Conservation (phyloP, 2,888 invertebrate species). For the Drosophila greeni region DNA sequence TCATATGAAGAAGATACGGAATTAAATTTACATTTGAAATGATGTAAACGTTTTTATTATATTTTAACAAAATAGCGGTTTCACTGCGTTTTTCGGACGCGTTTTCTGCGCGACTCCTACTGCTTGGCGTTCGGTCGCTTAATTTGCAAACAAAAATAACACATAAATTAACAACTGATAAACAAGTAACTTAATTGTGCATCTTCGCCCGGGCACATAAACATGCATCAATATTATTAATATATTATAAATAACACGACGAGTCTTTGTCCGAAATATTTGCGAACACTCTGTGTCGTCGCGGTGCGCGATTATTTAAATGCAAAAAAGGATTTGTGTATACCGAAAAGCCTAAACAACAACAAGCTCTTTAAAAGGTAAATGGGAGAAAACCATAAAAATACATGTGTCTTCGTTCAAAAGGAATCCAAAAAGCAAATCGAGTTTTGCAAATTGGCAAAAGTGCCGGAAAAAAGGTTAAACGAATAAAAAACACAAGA, state of each 20-base stretch:
- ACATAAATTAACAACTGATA: background rate
- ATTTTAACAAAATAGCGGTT: background rate
- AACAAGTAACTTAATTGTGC: background rate
- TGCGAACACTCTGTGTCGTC: background rate
- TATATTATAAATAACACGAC: background rate
- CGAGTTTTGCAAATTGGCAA: constrained; percentile 16
- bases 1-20: background rate
- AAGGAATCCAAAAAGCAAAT: constrained; percentile 12
- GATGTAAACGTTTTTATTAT: background rate
- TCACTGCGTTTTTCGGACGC: background rate
- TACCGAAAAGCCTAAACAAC: constrained; percentile 27
- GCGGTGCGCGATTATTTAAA: constrained; percentile 23
- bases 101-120: background rate
- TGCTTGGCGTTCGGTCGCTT: background rate
- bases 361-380: constrained; percentile 26
- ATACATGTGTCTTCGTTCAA: background rate
- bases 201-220: background rate
- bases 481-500: constrained; percentile 1
- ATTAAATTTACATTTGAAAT: background rate
- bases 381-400: constrained; percentile 13
- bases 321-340: constrained; percentile 33
- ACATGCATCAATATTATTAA: background rate
- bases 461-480: constrained; percentile 13
- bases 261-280: background rate
- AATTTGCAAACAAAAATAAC: background rate